Evolutionary conservation across 2,113 vertebrate genomes (phyloP).

Genomic region (Amphiprion percula): DNA sequence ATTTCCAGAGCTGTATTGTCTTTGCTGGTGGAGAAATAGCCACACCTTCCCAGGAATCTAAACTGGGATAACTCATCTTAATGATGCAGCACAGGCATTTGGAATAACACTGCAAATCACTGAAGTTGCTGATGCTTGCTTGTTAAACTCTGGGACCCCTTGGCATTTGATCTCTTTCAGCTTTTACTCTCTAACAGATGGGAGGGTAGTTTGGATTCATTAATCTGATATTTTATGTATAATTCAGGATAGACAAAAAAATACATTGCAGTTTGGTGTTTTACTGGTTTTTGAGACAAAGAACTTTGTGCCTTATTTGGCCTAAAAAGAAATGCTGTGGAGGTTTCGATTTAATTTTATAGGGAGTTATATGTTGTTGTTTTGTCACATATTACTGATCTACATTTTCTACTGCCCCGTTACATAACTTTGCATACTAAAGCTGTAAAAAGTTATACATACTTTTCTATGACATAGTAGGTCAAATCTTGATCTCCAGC

Average conservation of each 20-base stretch:
- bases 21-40: constrained; percentile 12
- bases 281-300: constrained; percentile 6
- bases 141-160: neutral
- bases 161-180: constrained; percentile 9
- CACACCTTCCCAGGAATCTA: constrained; percentile 11
- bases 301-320: neutral
- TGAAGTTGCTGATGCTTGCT: constrained; percentile 14
- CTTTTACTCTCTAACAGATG: constrained; percentile 14
- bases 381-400: too few species aligned
- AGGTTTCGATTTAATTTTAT: too few species aligned
- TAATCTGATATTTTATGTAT: neutral
- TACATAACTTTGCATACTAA: neutral
- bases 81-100: constrained; percentile 16
- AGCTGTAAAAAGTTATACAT: neutral
- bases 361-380: too few species aligned
- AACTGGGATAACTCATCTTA: constrained; percentile 34
- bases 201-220: constrained; percentile 1
- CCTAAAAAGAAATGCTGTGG: neutral
- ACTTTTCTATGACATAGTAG: constrained; percentile 5
- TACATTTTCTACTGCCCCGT: too few species aligned
- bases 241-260: too few species aligned
- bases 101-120: constrained; percentile 34
- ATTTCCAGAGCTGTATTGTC: neutral
- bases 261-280: neutral
- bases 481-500: constrained; percentile 46